Base-by-base conservation (phyloP, 2,797 vertebrate species). In the Gila robusta region DNA sequence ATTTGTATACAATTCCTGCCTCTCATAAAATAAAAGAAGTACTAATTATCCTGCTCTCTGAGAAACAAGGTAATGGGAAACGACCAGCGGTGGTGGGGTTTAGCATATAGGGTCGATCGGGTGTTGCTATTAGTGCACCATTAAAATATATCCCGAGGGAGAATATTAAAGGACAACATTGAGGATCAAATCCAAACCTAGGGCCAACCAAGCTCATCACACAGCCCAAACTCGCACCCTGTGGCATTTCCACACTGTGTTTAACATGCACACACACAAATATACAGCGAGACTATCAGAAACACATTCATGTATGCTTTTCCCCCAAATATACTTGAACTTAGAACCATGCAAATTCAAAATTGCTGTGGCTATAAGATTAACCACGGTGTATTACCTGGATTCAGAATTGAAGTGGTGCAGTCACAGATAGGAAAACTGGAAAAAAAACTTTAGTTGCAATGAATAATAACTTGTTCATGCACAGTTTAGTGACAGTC, bases 81-180 rank as follows among this genome's bases (percentile, higher is more conserved):
- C 6, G 10, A 52, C 7, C 72, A 32, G 47, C 9, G 16, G 16
- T 32, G 11, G 44, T n/a, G 35, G 47, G 73, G n/a, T 84, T 79
- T 64, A 26, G 59, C 28, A 16, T 64, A 5, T 17, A 17, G 14
- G 28, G 59, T 54, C 28, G 19, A 19, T 66, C 44, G 39, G 44
- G 62, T 52, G 21, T 84, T 84, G 72, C 59, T 72, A 32, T 80
- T 54, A 83, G 49, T 52, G 19, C 56, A 81, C 76, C 67, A 49
- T 81, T 47, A 71, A 73, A 52, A 76, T 64, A 41, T 76, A 67
- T 90, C 85, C 85, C 84, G 67, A 83, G 83, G 83, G 85, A 80
- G 9, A 82, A 71, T 74, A 69, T 83, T 83, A 90, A 88, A 87
- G 64, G 83, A 79, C 44, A 52, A 37, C 16, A 7, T 83, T 17